phyloP scores from a whole-genome alignment of 2,888 invertebrate genomes.

The Apocheima hispidaria region DNA sequence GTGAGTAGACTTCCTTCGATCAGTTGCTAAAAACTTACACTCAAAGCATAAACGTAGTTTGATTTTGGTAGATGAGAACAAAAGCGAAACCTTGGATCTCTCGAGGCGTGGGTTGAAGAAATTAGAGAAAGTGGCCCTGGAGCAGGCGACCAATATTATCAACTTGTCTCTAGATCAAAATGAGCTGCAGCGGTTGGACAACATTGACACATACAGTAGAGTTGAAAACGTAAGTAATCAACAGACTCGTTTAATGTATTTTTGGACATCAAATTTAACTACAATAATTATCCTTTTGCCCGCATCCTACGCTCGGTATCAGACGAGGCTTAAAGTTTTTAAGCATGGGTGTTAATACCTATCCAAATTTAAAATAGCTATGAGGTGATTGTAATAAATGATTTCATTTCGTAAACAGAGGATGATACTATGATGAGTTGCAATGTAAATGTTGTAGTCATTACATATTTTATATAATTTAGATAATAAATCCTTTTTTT shows the following conservation, averaged over 20 bases:
- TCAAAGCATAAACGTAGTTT: slow-evolving; percentile 9
- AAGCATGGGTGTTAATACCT: too few species aligned
- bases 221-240: slow-evolving; percentile 90
- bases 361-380: too few species aligned
- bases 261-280: too few species aligned
- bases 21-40: slow-evolving; percentile 1
- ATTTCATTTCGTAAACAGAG: too few species aligned
- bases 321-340: too few species aligned
- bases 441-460: too few species aligned
- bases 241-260: too few species aligned
- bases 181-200: slow-evolving; percentile 94
- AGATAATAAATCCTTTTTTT: too few species aligned
- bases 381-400: too few species aligned
- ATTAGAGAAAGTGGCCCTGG: slow-evolving; percentile 90
- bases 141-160: slow-evolving; percentile 89
- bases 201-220: slow-evolving; percentile 92
- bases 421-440: too few species aligned
- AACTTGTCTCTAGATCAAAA: slow-evolving; percentile 94
- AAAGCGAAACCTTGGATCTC: slow-evolving; percentile 89
- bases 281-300: not conserved
- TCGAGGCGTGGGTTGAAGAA: slow-evolving; percentile 93
- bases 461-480: too few species aligned
- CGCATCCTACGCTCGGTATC: not conserved
- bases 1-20: slow-evolving; percentile 25
- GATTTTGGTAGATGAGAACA: slow-evolving; percentile 53